Base-by-base conservation (phyloP, 1,140 invertebrate genomes). In the Ceratosolen fusciceps region DNA sequence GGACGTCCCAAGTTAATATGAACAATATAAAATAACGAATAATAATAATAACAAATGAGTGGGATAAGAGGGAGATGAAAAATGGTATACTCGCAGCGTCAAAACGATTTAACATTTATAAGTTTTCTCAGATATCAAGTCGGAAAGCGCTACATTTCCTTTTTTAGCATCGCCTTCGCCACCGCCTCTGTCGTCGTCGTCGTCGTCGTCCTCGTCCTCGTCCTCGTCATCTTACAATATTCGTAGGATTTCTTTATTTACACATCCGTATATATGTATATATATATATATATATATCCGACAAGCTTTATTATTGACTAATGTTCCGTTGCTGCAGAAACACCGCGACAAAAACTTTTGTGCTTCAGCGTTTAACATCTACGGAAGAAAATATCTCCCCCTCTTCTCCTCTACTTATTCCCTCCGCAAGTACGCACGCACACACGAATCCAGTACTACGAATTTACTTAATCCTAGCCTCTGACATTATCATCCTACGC, bases 351-450 rank as follows among this genome's bases (percentile, higher is more conserved):
- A 82, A 82, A 74, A 75, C 80, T 77, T 80, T 88, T 87, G 86
- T 87, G 86, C 87, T 82, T 86, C 80, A 72, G 26, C 12, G 37
- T 58, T 74, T 47, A 56, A 39, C 29, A 83, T 74, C 82, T 73
- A 82, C 81, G 86, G 86, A 89, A 88, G 84, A 88, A 87, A 87
- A 85, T 85, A 87, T 83, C 76, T n/a, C n/a, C n/a, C n/a, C n/a
- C n/a, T n/a, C n/a, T n/a, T n/a, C n/a, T n/a, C n/a, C n/a, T n/a
- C n/a, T n/a, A n/a, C n/a, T n/a, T n/a, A n/a, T n/a, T n/a, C n/a
- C n/a, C n/a, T n/a, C n/a, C n/a, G n/a, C n/a, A n/a, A n/a, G n/a
- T n/a, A n/a, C n/a, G n/a, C n/a, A n/a, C n/a, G n/a, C n/a, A n/a
- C n/a, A n/a, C n/a, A n/a, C n/a, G n/a, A n/a, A n/a, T n/a, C n/a